A percentile compares a stretch with the other conserved stretches of the same genome.
phyloP scores from a whole-genome alignment of 2,888 invertebrate species.

The Erebia aethiops region DNA sequence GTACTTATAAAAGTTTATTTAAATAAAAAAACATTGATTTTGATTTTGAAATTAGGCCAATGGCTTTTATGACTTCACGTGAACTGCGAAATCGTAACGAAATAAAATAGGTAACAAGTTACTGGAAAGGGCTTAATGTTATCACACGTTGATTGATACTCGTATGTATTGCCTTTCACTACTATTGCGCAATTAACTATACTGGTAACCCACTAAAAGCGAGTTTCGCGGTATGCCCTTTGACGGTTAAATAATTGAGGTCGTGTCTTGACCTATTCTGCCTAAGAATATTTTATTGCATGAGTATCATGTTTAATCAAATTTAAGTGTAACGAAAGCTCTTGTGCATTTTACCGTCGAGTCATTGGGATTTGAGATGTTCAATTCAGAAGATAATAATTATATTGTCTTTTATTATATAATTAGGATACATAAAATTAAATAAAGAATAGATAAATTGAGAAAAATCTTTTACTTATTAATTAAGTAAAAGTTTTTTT shows the following conservation, averaged over 20 bases:
- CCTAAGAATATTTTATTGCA: no score
- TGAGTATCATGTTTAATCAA: background rate
- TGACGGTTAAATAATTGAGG: slow-evolving; percentile 20
- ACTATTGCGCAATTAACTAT: slow-evolving; percentile 15
- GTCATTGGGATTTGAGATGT: no score
- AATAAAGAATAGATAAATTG: no score
- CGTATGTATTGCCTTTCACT: slow-evolving; percentile 29
- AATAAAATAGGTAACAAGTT: background rate
- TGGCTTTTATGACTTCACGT: background rate
- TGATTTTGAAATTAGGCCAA: background rate
- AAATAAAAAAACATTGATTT: no score
- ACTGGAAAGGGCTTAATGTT: slow-evolving; percentile 10
- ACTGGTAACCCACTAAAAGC: slow-evolving; percentile 28
- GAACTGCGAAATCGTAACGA: background rate
- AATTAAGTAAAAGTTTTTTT: no score
- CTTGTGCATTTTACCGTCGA: no score
- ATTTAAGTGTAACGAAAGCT: no score
- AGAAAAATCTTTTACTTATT: no score
- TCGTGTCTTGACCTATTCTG: slow-evolving; percentile 2
- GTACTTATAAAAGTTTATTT: no score
- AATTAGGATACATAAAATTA: no score
- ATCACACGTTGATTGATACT: slow-evolving; percentile 1
- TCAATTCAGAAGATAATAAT: no score
- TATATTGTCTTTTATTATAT: no score
- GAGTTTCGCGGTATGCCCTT: slow-evolving; percentile 28